Base-by-base conservation (phyloP, 1,140 invertebrate genomes). In the Thaumatotibia leucotreta region DNA sequence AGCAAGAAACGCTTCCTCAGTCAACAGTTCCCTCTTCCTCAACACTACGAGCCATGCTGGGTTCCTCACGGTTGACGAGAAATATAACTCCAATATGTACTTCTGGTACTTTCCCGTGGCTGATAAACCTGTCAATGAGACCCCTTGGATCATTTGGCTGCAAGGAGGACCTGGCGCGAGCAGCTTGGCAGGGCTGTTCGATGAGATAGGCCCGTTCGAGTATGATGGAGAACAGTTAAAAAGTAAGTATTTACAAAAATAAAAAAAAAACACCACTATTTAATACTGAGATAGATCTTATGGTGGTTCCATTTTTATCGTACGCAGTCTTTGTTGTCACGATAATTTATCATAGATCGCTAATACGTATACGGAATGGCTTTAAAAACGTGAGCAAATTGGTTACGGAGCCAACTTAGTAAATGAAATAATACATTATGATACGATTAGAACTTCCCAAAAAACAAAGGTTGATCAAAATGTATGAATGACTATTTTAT, bases 81-180 rank as follows among this genome's bases (percentile, higher is more conserved):
- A 88, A 27, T 95, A 91, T 75, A 94, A 95, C 73, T 96, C 96
- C 0, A 97, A 97, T 81, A 91, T 96, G 76, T 97, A 96, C 87
- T 97, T 97, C 83, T 97, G 96, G 96, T 97, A 96, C 74, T 97
- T 97, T 75, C 96, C 96, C 2, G 93, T 95, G 0, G 82, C 91
- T 49, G 70, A 80, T 29, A 81, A 76, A 39, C 67, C 77, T 0
- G 73, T 75, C 6, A 66, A 86, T 71, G 77, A 84, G 22, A 93
- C 93, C 0, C 96, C 96, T 1, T 93, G 97, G 65, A 88, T 97
- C 17, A 79, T 97, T 2, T 98, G 97, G 97, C 91, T 97, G 0
- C 96, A 97, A 92, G 97, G 96, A 61, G 92, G 85, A 2, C 95
- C 95, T 1, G 95, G 95, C 1, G 92, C 92, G 1, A 80, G 92